Base-by-base conservation (phyloP, 2,888 invertebrate species). In the Metopia argyrocephala region DNA sequence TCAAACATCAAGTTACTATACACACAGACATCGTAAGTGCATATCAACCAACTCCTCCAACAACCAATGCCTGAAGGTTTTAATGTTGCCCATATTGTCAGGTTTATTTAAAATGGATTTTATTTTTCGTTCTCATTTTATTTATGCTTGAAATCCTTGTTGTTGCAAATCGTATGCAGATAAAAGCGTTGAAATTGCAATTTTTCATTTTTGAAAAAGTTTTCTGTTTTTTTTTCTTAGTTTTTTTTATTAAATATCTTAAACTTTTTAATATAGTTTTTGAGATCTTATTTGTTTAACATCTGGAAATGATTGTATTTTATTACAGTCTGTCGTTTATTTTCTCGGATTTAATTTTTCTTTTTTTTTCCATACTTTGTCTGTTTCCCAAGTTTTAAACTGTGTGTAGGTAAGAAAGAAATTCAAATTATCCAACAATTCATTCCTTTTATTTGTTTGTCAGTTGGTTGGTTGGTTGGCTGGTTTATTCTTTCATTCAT, bases 281-380 rank as follows among this genome's bases (percentile, higher is more conserved):
- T 64, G 52, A 79, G 74, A 69, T 79, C 75, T 75, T 75, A 79
- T 79, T 79, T 79, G 79, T 70, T 79, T 65, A 79, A 75, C 79
- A 79, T 79, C 79, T 79, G 79, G 69, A 25, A 66, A 75, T 59
- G 79, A 70, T 79, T 69, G 46, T 79, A 38, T 38, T 38, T 38
- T 38, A 38, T 38, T 74, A 46, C 56, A 31, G 9, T 18, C 18
- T 52, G n/a, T n/a, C n/a, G n/a, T n/a, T n/a, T n/a, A n/a, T n/a
- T n/a, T n/a, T n/a, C n/a, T n/a, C n/a, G n/a, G n/a, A n/a, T n/a
- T n/a, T n/a, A n/a, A n/a, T n/a, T n/a, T n/a, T n/a, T n/a, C n/a
- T n/a, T n/a, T 31, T 46, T 5, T 31, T 50, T 50, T 5, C 5
- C 15, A 27, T 18, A 12, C 15, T 12, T 18, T 27, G 28, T 57